Conservation (phyloP, 2,888 invertebrate genomes). For the Schizaphis graminum region DNA sequence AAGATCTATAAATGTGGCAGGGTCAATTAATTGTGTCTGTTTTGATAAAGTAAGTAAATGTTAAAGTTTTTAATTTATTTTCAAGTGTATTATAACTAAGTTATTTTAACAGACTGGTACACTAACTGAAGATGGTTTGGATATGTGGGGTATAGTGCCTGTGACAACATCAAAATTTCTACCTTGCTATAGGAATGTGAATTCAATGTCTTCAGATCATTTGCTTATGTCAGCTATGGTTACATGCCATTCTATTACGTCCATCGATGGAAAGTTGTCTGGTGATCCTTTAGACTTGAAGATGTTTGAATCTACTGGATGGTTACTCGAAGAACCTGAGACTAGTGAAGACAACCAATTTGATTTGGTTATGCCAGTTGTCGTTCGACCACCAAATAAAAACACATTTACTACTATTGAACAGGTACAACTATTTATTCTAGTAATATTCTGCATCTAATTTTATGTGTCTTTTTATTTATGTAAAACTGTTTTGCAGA, state of each 20-base stretch:
- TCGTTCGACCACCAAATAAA: constrained; percentile 77
- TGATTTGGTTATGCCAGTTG: constrained; percentile 88
- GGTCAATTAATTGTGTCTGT: constrained; percentile 89
- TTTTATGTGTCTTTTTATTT: background rate
- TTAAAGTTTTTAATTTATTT: background rate
- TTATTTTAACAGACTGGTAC: constrained; percentile 85
- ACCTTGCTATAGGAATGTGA: constrained; percentile 73
- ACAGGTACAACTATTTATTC: constrained; percentile 41
- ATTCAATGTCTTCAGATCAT: constrained; percentile 73
- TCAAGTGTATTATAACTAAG: constrained; percentile 48
- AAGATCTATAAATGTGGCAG: constrained; percentile 92
- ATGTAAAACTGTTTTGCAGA: constrained; percentile 69
- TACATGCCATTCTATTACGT: constrained; percentile 92
- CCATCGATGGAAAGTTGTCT: constrained; percentile 87
- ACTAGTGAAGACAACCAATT: constrained; percentile 87
- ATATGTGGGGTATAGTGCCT: constrained; percentile 93
- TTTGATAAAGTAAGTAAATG: constrained; percentile 83
- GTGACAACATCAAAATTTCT: constrained; percentile 72
- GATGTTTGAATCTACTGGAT: constrained; percentile 96
- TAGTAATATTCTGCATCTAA: background rate
- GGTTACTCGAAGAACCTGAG: constrained; percentile 90
- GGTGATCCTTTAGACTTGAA: constrained; percentile 97
- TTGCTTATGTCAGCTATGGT: constrained; percentile 84
- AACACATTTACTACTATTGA: constrained; percentile 60
- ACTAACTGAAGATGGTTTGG: constrained; percentile 94